Base-by-base conservation (phyloP, 2,888 invertebrate species). In the Athalia cordata region DNA sequence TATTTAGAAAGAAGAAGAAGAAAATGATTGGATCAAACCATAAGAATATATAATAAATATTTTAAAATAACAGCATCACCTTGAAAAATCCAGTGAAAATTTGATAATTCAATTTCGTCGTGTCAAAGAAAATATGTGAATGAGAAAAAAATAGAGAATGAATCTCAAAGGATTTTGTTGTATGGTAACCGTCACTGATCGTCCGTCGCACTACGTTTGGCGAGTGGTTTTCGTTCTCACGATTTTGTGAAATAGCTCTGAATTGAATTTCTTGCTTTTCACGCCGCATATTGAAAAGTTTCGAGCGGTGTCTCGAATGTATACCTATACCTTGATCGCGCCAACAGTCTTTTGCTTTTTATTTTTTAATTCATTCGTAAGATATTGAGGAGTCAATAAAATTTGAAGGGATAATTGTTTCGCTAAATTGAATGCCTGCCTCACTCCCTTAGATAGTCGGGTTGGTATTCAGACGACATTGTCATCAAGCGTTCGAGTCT, bases 201-300 rank as follows among this genome's bases (percentile, higher is more conserved):
- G 68, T 55, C 29, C 29, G n/a, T 13, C 62, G 7, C 13, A 13
- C 15, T 62, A 13, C 7, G 45, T 45, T 72, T 68, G 68, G 8
- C 8, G 45, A 72, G 59, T 45, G 57, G 47, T 45, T 72, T 59
- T 59, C 47, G 59, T 59, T 13, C n/a, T 45, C 52, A 59, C 47
- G 29, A 29, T 29, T 29, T 29, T 2, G 2, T 29, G 29, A 29
- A 45, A 72, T 57, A 72, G 43, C 59, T 45, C 47, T 7, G 15
- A 59, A 72, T 72, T 72, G 72, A 72, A 59, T 72, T 72, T 47
- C 45, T 47, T 57, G 59, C 57, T 72, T 57, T 72, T 72, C 15
- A 57, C n/a, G 72, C 13, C 57, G 3, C 29, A 29, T n/a, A 59
- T 5, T 5, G 13, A 72, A 52, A 29, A 72, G 59, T 47, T 15